phyloP scores from a whole-genome alignment of 30 jellyfish, hydroid and myxozoan species.

The Chrysaora quinquecirrha region DNA sequence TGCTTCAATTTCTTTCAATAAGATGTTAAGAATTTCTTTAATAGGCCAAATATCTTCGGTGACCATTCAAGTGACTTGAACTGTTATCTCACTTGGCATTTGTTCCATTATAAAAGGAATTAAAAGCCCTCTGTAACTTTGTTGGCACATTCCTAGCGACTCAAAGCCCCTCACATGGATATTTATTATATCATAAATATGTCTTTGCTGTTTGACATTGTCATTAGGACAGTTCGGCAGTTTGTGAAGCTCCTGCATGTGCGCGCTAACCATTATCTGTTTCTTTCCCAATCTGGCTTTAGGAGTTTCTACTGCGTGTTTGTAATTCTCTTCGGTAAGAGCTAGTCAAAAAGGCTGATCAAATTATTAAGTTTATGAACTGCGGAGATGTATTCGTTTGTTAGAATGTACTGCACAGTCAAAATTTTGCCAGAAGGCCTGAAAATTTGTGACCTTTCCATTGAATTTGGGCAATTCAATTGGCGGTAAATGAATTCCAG shows the following conservation, averaged over 20 bases:
- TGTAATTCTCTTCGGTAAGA: constrained; percentile 7
- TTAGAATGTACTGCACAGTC: constrained; percentile 64
- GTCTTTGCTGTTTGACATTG: constrained; percentile 3
- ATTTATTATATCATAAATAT: constrained; percentile 30
- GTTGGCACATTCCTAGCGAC: constrained; percentile 23
- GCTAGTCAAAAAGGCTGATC: constrained; percentile 2
- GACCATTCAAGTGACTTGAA: no score
- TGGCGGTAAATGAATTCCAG: constrained; percentile 39
- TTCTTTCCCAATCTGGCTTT: background rate
- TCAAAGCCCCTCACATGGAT: constrained; percentile 49
- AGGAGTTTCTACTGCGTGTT: constrained; percentile 15
- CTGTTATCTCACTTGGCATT: no score
- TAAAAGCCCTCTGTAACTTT: no score
- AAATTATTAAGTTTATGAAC: constrained; percentile 64
- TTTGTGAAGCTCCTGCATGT: background rate
- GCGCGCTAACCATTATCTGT: no score
- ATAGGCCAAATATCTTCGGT: no score
- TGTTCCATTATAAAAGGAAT: no score
- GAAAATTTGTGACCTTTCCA: constrained; percentile 58
- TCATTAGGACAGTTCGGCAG: constrained; percentile 31
- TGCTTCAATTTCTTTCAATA: constrained; percentile 51
- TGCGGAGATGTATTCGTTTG: constrained; percentile 14
- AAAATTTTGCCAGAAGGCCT: constrained; percentile 61
- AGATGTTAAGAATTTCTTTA: constrained; percentile 15
- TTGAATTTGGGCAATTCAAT: no score